Conservation (phyloP, 2,113 vertebrate species). For the Cynopterus brachyotis region DNA sequence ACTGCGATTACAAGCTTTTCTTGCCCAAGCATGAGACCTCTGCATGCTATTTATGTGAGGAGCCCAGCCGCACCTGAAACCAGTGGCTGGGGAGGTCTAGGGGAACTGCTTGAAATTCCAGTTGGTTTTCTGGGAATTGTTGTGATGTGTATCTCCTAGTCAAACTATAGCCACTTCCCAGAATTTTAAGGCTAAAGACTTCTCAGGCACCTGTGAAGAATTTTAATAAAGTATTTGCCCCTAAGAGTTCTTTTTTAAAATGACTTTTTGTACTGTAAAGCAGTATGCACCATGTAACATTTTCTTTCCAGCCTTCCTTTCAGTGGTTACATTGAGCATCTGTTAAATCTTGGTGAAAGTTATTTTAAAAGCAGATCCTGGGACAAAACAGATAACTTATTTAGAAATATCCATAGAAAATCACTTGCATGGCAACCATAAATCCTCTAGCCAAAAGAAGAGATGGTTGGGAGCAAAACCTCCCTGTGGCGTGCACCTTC, state of each 20-base stretch:
- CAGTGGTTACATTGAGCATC: conserved; percentile 28
- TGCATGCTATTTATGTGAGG: not conserved
- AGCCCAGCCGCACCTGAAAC: not conserved
- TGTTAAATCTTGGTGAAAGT: conserved; percentile 40
- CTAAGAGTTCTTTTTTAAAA: conserved; percentile 12
- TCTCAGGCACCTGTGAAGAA: conserved; percentile 13
- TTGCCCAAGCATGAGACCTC: conserved; percentile 7
- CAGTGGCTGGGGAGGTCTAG: not conserved
- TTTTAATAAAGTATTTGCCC: conserved; percentile 30
- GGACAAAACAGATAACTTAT: not conserved
- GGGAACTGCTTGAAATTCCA: not conserved
- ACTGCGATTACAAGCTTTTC: conserved; percentile 37
- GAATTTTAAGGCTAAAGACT: conserved; percentile 32
- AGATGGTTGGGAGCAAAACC: not conserved
- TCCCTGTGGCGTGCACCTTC: not conserved
- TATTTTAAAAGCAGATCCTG: conserved; percentile 46
- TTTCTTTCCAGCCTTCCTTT: not conserved
- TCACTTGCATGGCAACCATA: not conserved
- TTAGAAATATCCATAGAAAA: not conserved
- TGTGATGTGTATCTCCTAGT: not conserved
- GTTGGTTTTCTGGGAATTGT: conserved; percentile 36
- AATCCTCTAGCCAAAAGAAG: not conserved
- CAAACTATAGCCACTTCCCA: not conserved
- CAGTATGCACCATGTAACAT: not conserved
- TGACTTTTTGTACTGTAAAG: not conserved